Conservation (phyloP, 1,140 invertebrate genomes). For the Lethocerus indicus region DNA sequence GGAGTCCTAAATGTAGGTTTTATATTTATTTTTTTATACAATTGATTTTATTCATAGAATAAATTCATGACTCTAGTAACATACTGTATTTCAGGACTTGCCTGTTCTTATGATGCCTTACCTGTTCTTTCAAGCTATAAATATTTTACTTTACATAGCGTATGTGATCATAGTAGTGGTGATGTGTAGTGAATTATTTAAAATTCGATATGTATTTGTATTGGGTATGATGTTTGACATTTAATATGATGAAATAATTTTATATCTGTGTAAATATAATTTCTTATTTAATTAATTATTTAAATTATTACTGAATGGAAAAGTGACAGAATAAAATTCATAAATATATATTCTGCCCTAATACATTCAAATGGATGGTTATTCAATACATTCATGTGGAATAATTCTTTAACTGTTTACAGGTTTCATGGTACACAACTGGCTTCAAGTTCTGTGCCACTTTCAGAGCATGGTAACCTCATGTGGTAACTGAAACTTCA, state of each 20-base stretch:
- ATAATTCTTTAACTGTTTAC: background rate
- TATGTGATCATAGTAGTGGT: background rate
- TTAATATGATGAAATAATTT: background rate
- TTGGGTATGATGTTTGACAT: background rate
- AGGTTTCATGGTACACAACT: slow-evolving; percentile 6
- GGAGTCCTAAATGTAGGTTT: slow-evolving; percentile 1
- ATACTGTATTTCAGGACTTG: background rate
- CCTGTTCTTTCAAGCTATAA: background rate
- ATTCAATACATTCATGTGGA: background rate
- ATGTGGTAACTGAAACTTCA: background rate
- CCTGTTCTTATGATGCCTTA: slow-evolving; percentile 3
- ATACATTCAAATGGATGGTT: background rate
- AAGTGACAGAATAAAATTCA: background rate
- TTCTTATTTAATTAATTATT: background rate
- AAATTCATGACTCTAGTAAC: background rate
- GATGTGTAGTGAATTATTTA: background rate
- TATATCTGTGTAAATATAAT: background rate
- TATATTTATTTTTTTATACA: too few relatives aligned
- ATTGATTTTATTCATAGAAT: background rate
- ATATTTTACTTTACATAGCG: background rate
- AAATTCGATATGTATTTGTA: background rate
- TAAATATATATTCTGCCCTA: background rate
- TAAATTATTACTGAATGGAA: background rate
- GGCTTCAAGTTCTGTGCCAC: slow-evolving; percentile 2
- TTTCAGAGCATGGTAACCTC: background rate